phyloP scores from a whole-genome alignment of 2,888 invertebrate genomes.

The Folsomia candida region DNA sequence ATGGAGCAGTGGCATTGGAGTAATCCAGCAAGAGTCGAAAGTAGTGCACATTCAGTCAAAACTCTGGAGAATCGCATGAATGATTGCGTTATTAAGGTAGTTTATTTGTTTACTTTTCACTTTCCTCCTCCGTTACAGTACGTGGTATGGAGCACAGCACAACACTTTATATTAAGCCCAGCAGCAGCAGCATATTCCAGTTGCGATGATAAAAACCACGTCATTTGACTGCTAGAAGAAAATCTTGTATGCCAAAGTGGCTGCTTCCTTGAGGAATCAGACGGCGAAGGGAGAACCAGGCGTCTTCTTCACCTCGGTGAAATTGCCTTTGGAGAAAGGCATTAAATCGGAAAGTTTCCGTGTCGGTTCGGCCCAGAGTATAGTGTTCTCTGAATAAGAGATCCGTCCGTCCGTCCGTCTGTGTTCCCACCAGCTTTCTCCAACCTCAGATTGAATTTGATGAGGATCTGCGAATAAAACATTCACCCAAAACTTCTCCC shows the following conservation, averaged over 20 bases:
- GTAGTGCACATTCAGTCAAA: too few relatives aligned
- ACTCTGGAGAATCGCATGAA: neutral
- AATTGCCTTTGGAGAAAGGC: neutral
- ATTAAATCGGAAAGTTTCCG: conserved; percentile 10
- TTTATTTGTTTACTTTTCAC: neutral
- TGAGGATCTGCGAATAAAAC: conserved; percentile 6
- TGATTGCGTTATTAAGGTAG: neutral
- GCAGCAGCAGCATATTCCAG: too few relatives aligned
- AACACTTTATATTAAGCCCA: neutral
- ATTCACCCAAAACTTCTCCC: too few relatives aligned
- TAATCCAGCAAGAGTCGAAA: too few relatives aligned
- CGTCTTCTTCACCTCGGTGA: neutral
- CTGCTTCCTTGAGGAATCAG: neutral
- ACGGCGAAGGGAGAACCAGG: neutral
- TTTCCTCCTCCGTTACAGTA: neutral
- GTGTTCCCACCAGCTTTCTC: neutral
- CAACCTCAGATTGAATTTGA: conserved; percentile 9
- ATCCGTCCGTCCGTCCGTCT: neutral
- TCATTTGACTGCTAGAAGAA: too few relatives aligned
- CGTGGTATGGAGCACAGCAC: too few relatives aligned
- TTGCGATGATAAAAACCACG: too few relatives aligned
- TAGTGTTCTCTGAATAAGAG: neutral
- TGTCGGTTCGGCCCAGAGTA: neutral
- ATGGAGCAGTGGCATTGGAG: too few relatives aligned
- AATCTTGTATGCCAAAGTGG: neutral